phyloP scores from a whole-genome alignment of 2,113 vertebrate species.

The Alouatta palliata region DNA sequence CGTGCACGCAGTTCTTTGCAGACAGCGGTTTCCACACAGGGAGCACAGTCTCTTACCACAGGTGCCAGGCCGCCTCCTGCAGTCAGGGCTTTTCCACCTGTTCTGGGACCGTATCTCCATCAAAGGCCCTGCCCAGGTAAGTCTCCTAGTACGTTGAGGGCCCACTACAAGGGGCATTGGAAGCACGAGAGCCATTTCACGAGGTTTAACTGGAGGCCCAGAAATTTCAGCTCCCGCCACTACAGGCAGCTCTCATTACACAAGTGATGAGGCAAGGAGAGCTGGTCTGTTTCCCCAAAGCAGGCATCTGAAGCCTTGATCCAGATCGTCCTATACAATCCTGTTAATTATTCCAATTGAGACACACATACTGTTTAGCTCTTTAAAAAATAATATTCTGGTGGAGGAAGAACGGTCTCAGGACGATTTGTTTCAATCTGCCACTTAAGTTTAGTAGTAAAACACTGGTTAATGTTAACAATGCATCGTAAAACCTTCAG shows the following conservation, averaged over 20 bases:
- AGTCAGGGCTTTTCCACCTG: too few relatives aligned
- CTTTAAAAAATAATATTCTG: background rate
- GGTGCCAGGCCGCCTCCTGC: background rate
- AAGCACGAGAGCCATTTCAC: fast-evolving
- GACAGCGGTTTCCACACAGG: fast-evolving
- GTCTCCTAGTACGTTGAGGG: background rate
- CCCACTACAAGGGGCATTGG: too few relatives aligned
- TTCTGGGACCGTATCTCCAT: background rate
- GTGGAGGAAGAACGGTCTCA: too few relatives aligned
- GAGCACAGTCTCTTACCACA: background rate
- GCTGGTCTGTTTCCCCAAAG: fast-evolving
- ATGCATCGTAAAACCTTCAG: too few relatives aligned
- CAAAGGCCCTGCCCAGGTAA: background rate
- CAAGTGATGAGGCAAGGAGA: fast-evolving
- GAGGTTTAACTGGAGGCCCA: fast-evolving
- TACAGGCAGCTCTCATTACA: fast-evolving
- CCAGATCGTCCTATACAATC: fast-evolving
- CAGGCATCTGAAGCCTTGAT: fast-evolving
- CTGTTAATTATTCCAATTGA: too few relatives aligned
- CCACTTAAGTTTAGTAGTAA: too few relatives aligned
- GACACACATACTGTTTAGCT: too few relatives aligned
- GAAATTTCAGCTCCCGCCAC: background rate
- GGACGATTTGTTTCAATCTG: too few relatives aligned
- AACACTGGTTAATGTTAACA: too few relatives aligned
- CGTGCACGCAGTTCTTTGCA: background rate